Evolutionary conservation across 2,888 invertebrate genomes (phyloP), one percentile per base, ranked within the genome.

Genomic region (Aleiodes testaceus): DNA sequence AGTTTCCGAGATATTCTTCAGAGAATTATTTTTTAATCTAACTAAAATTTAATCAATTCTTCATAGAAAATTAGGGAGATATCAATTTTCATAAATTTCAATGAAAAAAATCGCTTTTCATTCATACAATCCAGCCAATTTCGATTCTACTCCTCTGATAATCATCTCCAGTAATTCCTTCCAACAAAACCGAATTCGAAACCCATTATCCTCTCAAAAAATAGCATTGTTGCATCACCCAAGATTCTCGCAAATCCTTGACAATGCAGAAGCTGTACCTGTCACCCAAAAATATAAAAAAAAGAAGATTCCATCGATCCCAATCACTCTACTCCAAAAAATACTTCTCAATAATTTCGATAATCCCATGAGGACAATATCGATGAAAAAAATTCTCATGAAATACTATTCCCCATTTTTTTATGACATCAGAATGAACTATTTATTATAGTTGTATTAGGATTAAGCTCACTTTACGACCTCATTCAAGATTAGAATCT

Each of bases 361-460:
- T 52, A 52, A 52, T 52, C 22, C 52, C 11, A 1, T 36, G 52
- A 52, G 52, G 18, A 22, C 9, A 52, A 16, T 20, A 22, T 22
- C 6, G 26, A 26, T 22, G 52, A 4, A 52, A 36, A 36, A 36
- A 36, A 11, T 52, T 52, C 52, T n/a, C 52, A 52, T 26, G 53
- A 26, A 53, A 26, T 53, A 53, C 16, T 52, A 22, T 52, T 52
- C 22, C 52, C 11, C 18, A 9, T 20, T 52, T 20, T 52, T 52
- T 52, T 52, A 52, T 52, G 52, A 52, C 52, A 53, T n/a, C 12
- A 12, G 26, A 26, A 26, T n/a, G 26, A 53, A 26, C 53, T 53
- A 53, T 53, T 53, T 53, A 53, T 53, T 26, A 14, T 26, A 53
- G 53, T 53, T 53, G 53, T 26, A 26, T 22, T 53, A 5, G 53